Evolutionary conservation across 2,113 vertebrate genomes (phyloP), one percentile per base, ranked within the genome.

Genomic region (Pangasianodon hypophthalmus): DNA sequence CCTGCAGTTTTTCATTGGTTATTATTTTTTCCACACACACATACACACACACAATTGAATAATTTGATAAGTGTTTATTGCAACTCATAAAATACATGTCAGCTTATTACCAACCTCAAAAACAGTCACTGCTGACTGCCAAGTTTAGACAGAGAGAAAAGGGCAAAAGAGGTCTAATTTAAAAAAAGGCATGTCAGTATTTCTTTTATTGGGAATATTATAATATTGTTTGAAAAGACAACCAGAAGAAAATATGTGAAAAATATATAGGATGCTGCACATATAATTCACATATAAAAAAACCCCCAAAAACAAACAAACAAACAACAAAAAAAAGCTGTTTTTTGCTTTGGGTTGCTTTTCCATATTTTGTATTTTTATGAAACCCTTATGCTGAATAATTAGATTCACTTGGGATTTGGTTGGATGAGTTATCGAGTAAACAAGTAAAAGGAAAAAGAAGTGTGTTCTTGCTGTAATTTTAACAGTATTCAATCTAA

Each of bases 61-160:
- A 85, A 89, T 89, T 79, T 89, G 88, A 89, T 89, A 79, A 89
- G 88, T 84, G 56, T 50, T 89, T 89, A 85, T 89, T 89, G 88
- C 69, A 89, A 62, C 88, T 85, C 88, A 85, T 89, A 85, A 85
- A 75, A 62, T 79, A 67, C 69, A 85, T 89, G 82, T 89, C 83
- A 85, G 82, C 73, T 89, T 85, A 84, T 89, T 46, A 77, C 88
- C 82, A 58, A 75, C 62, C 62, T 85, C 29, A 67, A 67, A 56
- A 88, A 88, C 62, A 71, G 79, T 83, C 87, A 69, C 62, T 85
- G 82, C 86, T 89, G 83, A 82, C 83, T 75, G 83, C 69, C 71
- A 79, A 89, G 82, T 75, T 85, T 77, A 89, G 81, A 75, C 21
- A n/a, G 6, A 88, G 46, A 56, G 58, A 88, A 69, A 69, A 83